Percentiles rank a stretch among this genome's conserved stretches.
Conservation (phyloP, 2,113 vertebrate genomes). For the Scalopus aquaticus region DNA sequence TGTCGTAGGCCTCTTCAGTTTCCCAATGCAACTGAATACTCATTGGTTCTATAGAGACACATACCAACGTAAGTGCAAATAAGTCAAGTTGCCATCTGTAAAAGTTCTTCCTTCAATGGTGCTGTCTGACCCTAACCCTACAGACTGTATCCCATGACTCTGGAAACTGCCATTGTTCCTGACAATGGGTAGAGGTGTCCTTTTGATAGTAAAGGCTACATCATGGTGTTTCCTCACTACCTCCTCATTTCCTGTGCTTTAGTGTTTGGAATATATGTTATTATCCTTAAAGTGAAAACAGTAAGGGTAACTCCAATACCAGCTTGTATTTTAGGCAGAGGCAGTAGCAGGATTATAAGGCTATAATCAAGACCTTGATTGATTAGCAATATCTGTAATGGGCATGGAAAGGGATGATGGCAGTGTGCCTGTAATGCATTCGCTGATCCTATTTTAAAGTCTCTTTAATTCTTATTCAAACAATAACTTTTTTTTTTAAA, state of each 20-base stretch:
- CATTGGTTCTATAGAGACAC: not conserved
- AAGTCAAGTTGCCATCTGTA: not conserved
- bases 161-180: not conserved
- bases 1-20: not conserved
- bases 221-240: not conserved
- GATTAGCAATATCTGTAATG: conserved; percentile 30
- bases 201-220: not conserved
- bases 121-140: not conserved
- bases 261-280: not conserved
- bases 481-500: not conserved
- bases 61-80: not conserved
- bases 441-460: conserved; percentile 44
- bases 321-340: not conserved
- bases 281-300: conserved; percentile 34
- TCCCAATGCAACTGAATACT: not conserved
- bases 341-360: not conserved
- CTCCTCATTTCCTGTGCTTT: conserved; percentile 3
- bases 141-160: not conserved
- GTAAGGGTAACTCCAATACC: not conserved
- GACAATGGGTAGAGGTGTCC: not conserved
- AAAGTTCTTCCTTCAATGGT: not conserved
- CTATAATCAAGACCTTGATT: not conserved
- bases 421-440: not conserved
- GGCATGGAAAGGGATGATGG: not conserved
- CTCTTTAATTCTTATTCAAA: conserved; percentile 30